Percentiles rank a stretch among this genome's conserved stretches.
phyloP scores from a whole-genome alignment of 2,797 vertebrate genomes.

The Morelia viridis region DNA sequence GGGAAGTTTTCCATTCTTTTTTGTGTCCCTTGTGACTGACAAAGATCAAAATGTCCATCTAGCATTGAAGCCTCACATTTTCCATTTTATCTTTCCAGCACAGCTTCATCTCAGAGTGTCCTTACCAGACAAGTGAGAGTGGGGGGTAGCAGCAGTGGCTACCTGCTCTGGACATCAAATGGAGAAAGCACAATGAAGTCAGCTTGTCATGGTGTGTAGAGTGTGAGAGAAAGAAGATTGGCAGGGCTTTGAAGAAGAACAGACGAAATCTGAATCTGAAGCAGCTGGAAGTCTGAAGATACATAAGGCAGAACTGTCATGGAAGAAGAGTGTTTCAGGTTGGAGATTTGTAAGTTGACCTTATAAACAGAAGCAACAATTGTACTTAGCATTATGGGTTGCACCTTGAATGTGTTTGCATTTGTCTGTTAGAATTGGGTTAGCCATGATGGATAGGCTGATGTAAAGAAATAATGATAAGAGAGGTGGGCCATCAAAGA shows the following conservation, averaged over 20 bases:
- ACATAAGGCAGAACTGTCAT: not conserved
- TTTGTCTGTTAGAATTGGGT: fast-evolving
- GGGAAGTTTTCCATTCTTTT: not conserved
- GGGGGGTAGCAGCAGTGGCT: not conserved
- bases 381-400: not conserved
- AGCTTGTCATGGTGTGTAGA: not conserved
- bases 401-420: not conserved
- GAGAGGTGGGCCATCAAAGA: no score
- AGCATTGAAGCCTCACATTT: not conserved
- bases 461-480: not conserved
- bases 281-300: not conserved
- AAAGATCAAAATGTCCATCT: not conserved
- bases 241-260: not conserved
- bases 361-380: not conserved
- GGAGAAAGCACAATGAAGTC: not conserved
- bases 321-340: conserved; percentile 8
- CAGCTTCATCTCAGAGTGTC: not conserved
- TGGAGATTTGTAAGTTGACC: not conserved
- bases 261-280: fast-evolving
- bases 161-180: not conserved
- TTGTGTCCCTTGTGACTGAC: not conserved
- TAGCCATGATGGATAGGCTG: not conserved
- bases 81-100: not conserved
- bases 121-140: not conserved
- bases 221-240: not conserved